These are phyloP conservation scores for Anorthoa munda DNA, from an alignment of 2,888 invertebrate genomes.

Conservation along the genomic window DNA sequence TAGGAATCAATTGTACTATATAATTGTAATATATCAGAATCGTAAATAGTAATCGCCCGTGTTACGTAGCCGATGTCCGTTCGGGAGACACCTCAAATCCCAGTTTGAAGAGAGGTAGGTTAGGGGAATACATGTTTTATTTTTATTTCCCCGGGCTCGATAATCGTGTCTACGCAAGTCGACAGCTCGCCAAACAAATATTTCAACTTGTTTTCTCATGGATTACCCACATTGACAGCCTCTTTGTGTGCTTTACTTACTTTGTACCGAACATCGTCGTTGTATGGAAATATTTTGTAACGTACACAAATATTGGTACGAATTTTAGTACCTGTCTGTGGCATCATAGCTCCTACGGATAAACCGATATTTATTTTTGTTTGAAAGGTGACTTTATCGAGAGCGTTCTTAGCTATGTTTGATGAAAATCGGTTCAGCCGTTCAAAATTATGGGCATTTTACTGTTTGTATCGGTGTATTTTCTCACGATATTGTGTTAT, in stretches of 20 bases:
- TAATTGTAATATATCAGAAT: slow-evolving; percentile 24
- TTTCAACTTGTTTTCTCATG: slow-evolving; percentile 70
- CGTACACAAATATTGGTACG: slow-evolving; percentile 48
- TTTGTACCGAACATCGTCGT: slow-evolving; percentile 50
- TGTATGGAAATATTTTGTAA: slow-evolving; percentile 58
- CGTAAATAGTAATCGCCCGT: slow-evolving; percentile 30
- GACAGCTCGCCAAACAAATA: slow-evolving; percentile 70
- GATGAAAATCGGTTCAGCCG: no score
- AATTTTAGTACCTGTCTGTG: slow-evolving; percentile 32
- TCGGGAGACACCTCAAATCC: slow-evolving; percentile 30
- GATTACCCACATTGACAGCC: slow-evolving; percentile 73
- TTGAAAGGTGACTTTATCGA: no score
- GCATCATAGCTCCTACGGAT: no score
- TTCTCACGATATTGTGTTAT: no score
- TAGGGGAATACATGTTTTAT: slow-evolving; percentile 39
- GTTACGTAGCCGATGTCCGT: slow-evolving; percentile 22
- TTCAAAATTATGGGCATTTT: no score
- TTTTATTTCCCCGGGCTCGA: slow-evolving; percentile 38
- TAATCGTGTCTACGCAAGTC: slow-evolving; percentile 60
- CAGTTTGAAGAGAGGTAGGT: slow-evolving; percentile 31
- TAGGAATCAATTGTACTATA: slow-evolving; percentile 13
- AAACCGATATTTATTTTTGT: no score
- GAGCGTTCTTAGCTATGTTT: no score
- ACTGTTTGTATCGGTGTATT: no score
- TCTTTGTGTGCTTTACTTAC: slow-evolving; percentile 71